Base-by-base conservation (phyloP, 1,140 invertebrate genomes). In the Zaprionus inermis region DNA sequence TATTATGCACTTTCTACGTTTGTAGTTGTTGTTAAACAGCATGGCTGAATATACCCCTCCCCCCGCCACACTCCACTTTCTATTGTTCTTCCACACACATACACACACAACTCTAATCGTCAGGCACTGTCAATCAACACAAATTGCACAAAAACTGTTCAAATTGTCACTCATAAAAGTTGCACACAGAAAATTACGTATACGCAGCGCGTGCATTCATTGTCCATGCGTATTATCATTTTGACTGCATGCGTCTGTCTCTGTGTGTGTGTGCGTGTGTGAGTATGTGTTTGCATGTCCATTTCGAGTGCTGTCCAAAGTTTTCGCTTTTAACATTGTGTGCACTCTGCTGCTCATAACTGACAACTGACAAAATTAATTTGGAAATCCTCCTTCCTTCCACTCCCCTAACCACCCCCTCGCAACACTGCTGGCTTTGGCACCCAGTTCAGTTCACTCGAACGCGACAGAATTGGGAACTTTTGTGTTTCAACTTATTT, bases 161-260 rank as follows among this genome's bases (percentile, higher is more conserved):
- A 85, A 88, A 86, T 86, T 86, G 83, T 88, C 82, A 79, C 83
- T 86, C 76, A 86, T 86, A 88, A 86, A 86, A 86, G 83, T 86
- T 86, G 72, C 51, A 86, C 61, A 63, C 52, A 64, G 52, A 64
- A 77, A 85, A 86, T 85, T 85, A 86, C 83, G 82, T 82, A 85
- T 76, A 85, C 83, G 83, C 83, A 82, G 56, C 68, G 82, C 68
- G 82, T 73, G 67, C 76, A 78, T 74, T 79, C 78, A 79, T 84
- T 84, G 77, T 79, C 64, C 32, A 67, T 68, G 38, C 63, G 61
- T 75, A 32, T 78, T 58, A 66, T 72, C 51, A 72, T 84, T 69
- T 61, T 71, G 58, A 60, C 57, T 34, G 16, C 30, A 67, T 66
- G 60, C 64, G 36, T 78, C 75, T 85, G 78, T 75, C 72, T 84